Percentiles rank a stretch among this genome's conserved stretches.
These are phyloP conservation scores for Bombylius discolor DNA, from an alignment of 2,888 invertebrate genomes.

Conservation along the genomic window DNA sequence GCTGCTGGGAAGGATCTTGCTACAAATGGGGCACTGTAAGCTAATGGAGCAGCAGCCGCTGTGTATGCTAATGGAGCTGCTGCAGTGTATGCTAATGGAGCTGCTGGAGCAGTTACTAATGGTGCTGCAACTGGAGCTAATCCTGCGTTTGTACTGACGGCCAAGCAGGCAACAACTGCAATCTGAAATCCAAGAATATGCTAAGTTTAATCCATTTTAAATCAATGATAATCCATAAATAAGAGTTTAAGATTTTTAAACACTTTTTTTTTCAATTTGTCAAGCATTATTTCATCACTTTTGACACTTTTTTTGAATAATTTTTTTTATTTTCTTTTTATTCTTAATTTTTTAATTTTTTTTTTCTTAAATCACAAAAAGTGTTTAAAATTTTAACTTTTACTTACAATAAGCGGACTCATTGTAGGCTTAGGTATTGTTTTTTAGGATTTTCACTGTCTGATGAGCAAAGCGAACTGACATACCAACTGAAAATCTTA, in stretches of 20 bases:
- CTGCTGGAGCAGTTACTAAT: slow-evolving; percentile 17
- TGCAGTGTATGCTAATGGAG: slow-evolving; percentile 13
- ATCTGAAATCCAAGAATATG: slow-evolving; percentile 18
- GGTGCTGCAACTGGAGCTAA: slow-evolving; percentile 24
- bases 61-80: slow-evolving; percentile 14
- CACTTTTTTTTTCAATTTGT: neutral
- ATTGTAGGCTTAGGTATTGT: slow-evolving; percentile 31
- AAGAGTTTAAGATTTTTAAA: neutral
- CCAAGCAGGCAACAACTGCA: slow-evolving; percentile 33
- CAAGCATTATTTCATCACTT: neutral
- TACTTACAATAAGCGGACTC: slow-evolving; percentile 38
- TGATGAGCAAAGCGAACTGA: slow-evolving; percentile 37
- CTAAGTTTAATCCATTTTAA: slow-evolving; percentile 8
- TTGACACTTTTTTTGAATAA: neutral
- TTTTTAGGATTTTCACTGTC: slow-evolving; percentile 28
- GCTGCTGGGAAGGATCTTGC: slow-evolving; percentile 3
- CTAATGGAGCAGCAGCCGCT: slow-evolving; percentile 17
- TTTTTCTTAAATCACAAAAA: neutral
- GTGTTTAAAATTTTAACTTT: neutral
- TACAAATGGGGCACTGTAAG: slow-evolving; percentile 16
- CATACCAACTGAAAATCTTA: slow-evolving; percentile 20
- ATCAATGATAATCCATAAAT: slow-evolving; percentile 1
- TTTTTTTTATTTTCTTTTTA: neutral
- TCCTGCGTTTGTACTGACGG: slow-evolving; percentile 30
- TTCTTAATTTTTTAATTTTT: neutral